Percentiles rank a stretch among this genome's conserved stretches.
These are phyloP conservation scores for Agonopterix heracliana DNA, from an alignment of 2,888 invertebrate species.

Conservation along the genomic window DNA sequence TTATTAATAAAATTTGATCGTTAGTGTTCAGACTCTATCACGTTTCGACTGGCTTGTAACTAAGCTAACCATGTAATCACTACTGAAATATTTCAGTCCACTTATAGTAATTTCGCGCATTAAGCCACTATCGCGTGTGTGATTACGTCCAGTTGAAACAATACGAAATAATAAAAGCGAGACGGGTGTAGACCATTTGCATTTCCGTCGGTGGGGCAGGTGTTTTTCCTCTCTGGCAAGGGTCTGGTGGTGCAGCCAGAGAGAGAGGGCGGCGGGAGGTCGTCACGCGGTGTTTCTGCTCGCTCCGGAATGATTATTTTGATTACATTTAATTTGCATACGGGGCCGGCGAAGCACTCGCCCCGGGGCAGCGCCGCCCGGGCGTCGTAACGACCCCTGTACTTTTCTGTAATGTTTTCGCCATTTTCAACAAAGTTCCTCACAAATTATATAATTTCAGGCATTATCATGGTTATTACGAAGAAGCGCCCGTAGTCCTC, in stretches of 20 bases:
- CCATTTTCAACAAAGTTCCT: conserved; percentile 76
- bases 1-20: conserved; percentile 32
- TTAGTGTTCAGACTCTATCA: conserved; percentile 35
- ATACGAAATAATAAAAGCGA: conserved; percentile 65
- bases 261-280: conserved; percentile 33
- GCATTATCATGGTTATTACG: conserved; percentile 74
- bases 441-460: conserved; percentile 74
- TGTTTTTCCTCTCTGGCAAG: conserved; percentile 43
- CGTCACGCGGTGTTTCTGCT: conserved; percentile 34
- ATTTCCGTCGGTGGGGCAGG: conserved; percentile 49
- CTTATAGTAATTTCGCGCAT: conserved; percentile 63
- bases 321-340: conserved; percentile 76
- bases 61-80: conserved; percentile 42
- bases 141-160: conserved; percentile 57
- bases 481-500: conserved; percentile 64
- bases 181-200: conserved; percentile 60
- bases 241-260: conserved; percentile 32
- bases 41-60: conserved; percentile 27
- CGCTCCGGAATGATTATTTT: conserved; percentile 70
- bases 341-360: conserved; percentile 46
- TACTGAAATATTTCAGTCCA: conserved; percentile 60
- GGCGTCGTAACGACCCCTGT: conserved; percentile 66
- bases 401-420: conserved; percentile 76
- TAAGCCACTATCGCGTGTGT: conserved; percentile 56
- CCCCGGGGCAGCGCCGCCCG: conserved; percentile 53